Conservation (phyloP, 92 coral and sea anemone species). For the Pocillopora grandis region DNA sequence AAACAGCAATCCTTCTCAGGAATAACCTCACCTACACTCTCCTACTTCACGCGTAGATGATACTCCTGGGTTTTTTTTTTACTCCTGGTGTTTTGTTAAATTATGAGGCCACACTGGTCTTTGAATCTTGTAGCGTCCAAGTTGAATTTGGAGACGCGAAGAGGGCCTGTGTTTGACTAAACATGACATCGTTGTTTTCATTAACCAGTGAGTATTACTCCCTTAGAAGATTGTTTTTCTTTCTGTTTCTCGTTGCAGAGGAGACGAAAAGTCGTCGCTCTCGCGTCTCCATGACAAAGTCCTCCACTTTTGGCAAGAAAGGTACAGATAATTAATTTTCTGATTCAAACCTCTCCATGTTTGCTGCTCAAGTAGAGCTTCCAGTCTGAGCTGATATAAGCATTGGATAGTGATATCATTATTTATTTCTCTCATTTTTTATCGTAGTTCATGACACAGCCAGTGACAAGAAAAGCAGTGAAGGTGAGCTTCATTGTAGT, state of each 20-base stretch:
- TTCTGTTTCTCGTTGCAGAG: constrained; percentile 34
- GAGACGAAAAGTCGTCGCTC: constrained; percentile 71
- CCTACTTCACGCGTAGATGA: too few relatives aligned
- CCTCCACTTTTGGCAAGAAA: constrained; percentile 28
- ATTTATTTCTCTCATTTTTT: neutral
- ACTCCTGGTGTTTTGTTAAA: too few relatives aligned
- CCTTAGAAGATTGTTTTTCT: neutral
- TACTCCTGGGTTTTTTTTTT: too few relatives aligned
- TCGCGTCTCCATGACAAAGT: constrained; percentile 49
- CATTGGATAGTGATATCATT: neutral
- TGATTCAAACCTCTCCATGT: too few relatives aligned
- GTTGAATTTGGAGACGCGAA: neutral
- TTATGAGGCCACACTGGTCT: too few relatives aligned
- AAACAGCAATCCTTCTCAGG: too few relatives aligned
- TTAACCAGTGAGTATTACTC: neutral
- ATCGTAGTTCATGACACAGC: constrained; percentile 39
- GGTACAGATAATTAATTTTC: neutral
- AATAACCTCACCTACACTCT: too few relatives aligned
- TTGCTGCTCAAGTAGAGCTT: neutral
- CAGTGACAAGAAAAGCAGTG: constrained; percentile 59
- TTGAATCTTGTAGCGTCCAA: too few relatives aligned
- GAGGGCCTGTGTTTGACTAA: neutral
- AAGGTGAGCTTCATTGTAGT: constrained; percentile 43
- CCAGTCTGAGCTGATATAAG: neutral
- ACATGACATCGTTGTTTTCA: neutral